A percentile compares a stretch with the other conserved stretches of the same genome.
These are phyloP conservation scores for Aspidiotus rigidus DNA, from an alignment of 2,888 invertebrate species.

Conservation along the genomic window DNA sequence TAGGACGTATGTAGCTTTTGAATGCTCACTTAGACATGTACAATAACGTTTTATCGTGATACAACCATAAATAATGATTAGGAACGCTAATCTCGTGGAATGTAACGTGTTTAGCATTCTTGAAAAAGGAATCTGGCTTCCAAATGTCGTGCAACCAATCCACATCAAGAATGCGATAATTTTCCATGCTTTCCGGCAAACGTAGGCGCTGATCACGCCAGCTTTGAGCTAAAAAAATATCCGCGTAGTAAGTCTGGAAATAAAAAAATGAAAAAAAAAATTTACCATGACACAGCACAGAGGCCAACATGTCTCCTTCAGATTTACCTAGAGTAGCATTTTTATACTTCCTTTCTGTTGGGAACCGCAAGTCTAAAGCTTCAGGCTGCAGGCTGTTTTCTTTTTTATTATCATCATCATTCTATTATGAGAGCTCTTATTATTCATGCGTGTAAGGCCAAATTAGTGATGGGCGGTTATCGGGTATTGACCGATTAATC, in stretches of 20 bases:
- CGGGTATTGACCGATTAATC: no score
- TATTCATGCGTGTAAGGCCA: no score
- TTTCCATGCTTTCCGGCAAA: conserved; percentile 87
- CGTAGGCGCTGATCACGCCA: conserved; percentile 83
- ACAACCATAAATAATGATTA: conserved; percentile 84
- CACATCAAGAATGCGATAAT: conserved; percentile 78
- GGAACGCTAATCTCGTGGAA: conserved; percentile 93
- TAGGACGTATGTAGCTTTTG: no score
- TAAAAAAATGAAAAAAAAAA: conserved; percentile 20
- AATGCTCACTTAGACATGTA: conserved; percentile 77
- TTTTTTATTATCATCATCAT: no score
- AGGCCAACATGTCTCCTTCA: no score
- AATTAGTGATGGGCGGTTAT: no score
- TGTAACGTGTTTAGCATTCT: conserved; percentile 84
- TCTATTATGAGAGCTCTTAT: no score
- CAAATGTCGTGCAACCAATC: conserved; percentile 85
- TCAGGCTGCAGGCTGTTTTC: no score
- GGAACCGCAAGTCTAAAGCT: no score
- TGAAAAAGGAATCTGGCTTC: conserved; percentile 89
- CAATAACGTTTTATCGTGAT: conserved; percentile 80
- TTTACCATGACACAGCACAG: no score
- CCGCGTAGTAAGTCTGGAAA: conserved; percentile 79
- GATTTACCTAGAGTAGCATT: no score
- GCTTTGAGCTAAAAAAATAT: conserved; percentile 84
- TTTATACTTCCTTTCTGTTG: no score